A percentile compares a stretch with the other conserved stretches of the same genome.
Conservation (phyloP, 2,113 vertebrate species). For the Actenoides hombroni region DNA sequence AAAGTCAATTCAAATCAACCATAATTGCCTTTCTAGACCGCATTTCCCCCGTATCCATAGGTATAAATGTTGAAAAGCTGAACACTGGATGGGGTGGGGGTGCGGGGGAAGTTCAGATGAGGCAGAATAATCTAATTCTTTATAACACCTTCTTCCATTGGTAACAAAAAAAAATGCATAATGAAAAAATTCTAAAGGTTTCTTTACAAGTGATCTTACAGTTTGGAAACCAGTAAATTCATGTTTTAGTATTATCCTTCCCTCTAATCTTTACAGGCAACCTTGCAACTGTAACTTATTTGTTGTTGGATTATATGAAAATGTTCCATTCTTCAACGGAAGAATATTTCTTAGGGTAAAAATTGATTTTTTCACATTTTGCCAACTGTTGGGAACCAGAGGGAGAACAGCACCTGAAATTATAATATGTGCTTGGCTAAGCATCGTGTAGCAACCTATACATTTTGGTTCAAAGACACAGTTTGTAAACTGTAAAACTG, state of each 20-base stretch:
- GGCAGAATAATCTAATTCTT: constrained; percentile 47
- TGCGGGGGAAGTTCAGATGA: constrained; percentile 13
- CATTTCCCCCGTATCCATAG: not conserved
- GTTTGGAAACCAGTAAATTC: not conserved
- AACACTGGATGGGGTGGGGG: constrained; percentile 3
- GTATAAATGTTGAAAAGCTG: constrained; percentile 46
- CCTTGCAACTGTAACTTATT: constrained; percentile 45
- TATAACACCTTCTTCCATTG: constrained; percentile 40
- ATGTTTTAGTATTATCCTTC: constrained; percentile 50
- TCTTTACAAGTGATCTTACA: constrained; percentile 30
- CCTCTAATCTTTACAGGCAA: constrained; percentile 49
- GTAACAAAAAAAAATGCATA: constrained; percentile 23
- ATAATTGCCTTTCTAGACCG: constrained; percentile 11
- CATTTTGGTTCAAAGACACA: constrained; percentile 74
- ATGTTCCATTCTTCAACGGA: constrained; percentile 52
- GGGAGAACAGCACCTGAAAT: constrained; percentile 66
- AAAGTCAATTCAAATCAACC: constrained; percentile 28
- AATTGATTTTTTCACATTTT: constrained; percentile 35
- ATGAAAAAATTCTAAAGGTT: constrained; percentile 28
- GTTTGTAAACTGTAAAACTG: constrained; percentile 70
- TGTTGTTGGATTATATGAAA: constrained; percentile 47
- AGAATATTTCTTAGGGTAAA: constrained; percentile 46
- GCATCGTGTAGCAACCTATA: constrained; percentile 34
- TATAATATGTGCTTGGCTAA: constrained; percentile 42
- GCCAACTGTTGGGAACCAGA: constrained; percentile 26